Evolutionary conservation across 2,113 vertebrate genomes (phyloP).

Genomic region (Sinocyclocheilus maitianheensis): DNA sequence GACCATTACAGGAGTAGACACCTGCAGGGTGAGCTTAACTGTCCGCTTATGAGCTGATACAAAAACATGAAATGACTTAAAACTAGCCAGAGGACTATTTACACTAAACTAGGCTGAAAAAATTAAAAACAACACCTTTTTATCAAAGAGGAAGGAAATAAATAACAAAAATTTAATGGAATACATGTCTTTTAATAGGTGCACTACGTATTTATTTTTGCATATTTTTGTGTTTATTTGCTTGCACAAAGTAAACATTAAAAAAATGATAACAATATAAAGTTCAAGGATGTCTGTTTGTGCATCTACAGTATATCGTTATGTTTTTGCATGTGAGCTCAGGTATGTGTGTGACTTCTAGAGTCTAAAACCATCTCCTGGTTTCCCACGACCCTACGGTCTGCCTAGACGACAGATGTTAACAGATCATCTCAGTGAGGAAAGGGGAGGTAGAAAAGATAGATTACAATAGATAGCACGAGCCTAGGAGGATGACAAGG

Average conservation of each 20-base stretch:
- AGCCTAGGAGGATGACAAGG: not conserved
- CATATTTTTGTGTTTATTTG: not conserved
- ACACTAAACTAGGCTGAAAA: too few species aligned
- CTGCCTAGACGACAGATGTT: slow-evolving; percentile 24
- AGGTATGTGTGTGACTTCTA: slow-evolving; percentile 30
- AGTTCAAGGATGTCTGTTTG: not conserved
- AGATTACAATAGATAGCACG: slow-evolving; percentile 26
- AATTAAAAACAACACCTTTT: not conserved
- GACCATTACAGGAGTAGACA: slow-evolving; percentile 88
- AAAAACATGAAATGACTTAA: not conserved
- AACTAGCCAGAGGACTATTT: not conserved
- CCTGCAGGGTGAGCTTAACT: slow-evolving; percentile 84
- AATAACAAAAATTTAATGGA: too few species aligned
- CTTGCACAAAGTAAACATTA: too few species aligned
- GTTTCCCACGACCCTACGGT: slow-evolving; percentile 28
- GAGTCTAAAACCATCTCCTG: slow-evolving; percentile 8
- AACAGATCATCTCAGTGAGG: slow-evolving; percentile 8
- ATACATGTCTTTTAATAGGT: not conserved
- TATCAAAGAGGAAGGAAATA: not conserved
- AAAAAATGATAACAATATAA: too few species aligned
- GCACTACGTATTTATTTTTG: not conserved
- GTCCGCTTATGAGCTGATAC: not conserved
- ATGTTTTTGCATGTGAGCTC: not conserved
- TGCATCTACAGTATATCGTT: not conserved
- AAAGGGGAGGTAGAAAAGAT: slow-evolving; percentile 29